Evolutionary conservation across 1,140 invertebrate species (phyloP), one percentile per base, ranked within the genome.

Genomic region (Bombus terrestris): DNA sequence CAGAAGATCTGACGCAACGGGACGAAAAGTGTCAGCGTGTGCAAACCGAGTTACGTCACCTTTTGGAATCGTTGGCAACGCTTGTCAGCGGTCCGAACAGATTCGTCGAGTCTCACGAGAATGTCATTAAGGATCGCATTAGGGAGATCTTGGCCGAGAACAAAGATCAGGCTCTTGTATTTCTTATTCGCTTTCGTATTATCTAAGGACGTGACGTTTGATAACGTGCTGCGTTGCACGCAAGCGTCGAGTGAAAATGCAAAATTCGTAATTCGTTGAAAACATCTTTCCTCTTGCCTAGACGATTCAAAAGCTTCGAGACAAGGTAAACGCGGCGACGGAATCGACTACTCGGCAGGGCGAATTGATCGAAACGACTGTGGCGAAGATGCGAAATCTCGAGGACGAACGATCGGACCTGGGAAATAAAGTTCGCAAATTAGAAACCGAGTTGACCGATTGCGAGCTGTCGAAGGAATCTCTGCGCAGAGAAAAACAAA

Each of bases 91-190:
- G 96, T 12, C 97, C 97, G 3, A 96, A 96, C 64, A 94, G 97
- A 89, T 97, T 97, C 90, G 96, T 97, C 6, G 97, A 98, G 90
- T 96, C 97, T 4, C 96, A 97, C 69, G 97, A 98, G 92, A 96
- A 95, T 39, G 95, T 97, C 25, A 97, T 98, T 75, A 97, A 97
- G 92, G 97, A 98, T 72, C 95, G 97, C 85, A 96, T 98, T 75
- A 94, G 97, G 37, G 97, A 98, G 93, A 96, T 97, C 32, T 92
- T 98, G 4, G 96, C 95, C 81, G 97, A 98, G 64, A 97, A 97
- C 90, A 97, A 98, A 91, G 97, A 97, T 85, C 97, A 97, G 95
- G 94, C 96, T 90, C 95, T 96, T 92, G 97, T 98, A 96, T 94
- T 95, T 94, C 59, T 43, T 32, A 9, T 28, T 76, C 10, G 22